Base-by-base conservation (phyloP, 1,140 invertebrate genomes). In the Pogonognathellus flavescens region DNA sequence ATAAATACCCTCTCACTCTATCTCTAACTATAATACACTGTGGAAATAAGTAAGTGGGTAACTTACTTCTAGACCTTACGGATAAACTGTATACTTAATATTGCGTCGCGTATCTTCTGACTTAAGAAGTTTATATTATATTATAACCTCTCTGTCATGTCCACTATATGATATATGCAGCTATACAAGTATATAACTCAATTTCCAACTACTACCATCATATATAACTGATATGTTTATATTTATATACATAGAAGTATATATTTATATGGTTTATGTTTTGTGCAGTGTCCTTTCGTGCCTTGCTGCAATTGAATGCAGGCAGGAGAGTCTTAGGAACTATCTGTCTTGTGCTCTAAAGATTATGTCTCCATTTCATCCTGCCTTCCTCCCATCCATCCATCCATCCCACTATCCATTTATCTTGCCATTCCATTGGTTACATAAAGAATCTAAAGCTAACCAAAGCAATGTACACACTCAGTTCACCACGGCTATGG, bases 361-460 rank as follows among this genome's bases (percentile, higher is more conserved):
- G 41, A 76, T 76, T 50, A 76, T 76, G 25, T 50, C 41, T 50
- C 70, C 31, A 41, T 76, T 49, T 14, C 70, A 72, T 16, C 31
- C 41, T 49, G 25, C 41, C 59, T 66, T 66, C 11, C 70, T 76
- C 18, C 70, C 16, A 13, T 50, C 31, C 66, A 70, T 70, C 66
- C 66, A 49, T 70, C 66, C n/a, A 76, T 76, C 41, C 70, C 13
- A 50, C 70, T 49, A 41, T 50, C 16, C 70, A 72, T 72, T 72
- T n/a, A 49, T 49, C 20, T 25, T 20, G 18, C 18, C 59, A 18
- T 62, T 62, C 59, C 59, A 62, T 62, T 20, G 53, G 16, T 55
- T 55, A 55, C 20, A 62, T 20, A 62, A 57, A 62, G 59, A 72
- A 14, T 25, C 31, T 49, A 49, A 14, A 16, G 31, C 4, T 72